These are phyloP conservation scores for Onychomys leucogaster DNA, from an alignment of 2,797 vertebrate species.

Conservation along the genomic window DNA sequence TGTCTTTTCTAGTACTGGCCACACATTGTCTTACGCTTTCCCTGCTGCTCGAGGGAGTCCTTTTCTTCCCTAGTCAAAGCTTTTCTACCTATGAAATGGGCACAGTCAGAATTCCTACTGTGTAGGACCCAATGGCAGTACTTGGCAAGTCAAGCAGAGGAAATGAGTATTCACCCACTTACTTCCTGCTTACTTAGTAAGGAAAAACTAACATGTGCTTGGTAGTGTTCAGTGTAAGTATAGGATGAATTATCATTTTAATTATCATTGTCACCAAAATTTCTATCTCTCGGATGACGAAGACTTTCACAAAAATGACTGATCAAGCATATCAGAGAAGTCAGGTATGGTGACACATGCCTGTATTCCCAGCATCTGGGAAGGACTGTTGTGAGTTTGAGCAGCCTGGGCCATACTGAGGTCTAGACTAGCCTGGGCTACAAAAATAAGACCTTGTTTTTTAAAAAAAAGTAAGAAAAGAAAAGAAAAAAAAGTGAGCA, in stretches of 20 bases:
- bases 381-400: neutral
- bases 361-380: neutral
- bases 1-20: neutral
- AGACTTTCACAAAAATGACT: neutral
- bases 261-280: neutral
- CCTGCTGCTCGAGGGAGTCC: neutral
- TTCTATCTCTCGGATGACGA: neutral
- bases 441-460: neutral
- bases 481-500: neutral
- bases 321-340: neutral
- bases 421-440: neutral
- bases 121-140: neutral
- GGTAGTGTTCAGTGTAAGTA: neutral
- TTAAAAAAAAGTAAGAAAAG: too few relatives aligned
- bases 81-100: neutral
- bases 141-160: neutral
- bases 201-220: neutral
- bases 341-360: too few relatives aligned
- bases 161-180: neutral
- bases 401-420: neutral
- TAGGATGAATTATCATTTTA: conserved; percentile 4
- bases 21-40: neutral
- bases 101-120: neutral
- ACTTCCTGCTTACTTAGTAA: neutral
- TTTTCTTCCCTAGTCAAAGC: neutral